phyloP scores from a whole-genome alignment of 2,888 invertebrate genomes.

The Archips crataeganus region DNA sequence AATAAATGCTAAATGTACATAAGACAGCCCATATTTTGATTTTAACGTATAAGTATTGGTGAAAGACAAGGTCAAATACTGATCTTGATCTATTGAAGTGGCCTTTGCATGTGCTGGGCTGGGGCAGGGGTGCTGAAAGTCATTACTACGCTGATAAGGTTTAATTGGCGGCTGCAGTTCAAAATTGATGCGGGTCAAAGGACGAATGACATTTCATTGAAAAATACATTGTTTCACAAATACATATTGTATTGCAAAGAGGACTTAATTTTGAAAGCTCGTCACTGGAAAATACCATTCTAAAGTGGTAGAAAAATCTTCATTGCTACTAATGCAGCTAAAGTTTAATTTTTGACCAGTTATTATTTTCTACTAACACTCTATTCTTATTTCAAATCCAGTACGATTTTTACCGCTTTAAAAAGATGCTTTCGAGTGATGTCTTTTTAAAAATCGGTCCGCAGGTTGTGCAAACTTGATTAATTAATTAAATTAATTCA shows the following conservation, averaged over 20 bases:
- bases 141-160: constrained; percentile 28
- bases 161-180: constrained; percentile 37
- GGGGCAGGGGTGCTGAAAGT: constrained; percentile 17
- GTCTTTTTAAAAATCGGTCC: no score
- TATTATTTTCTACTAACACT: no score
- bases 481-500: no score
- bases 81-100: constrained; percentile 9
- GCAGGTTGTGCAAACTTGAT: no score
- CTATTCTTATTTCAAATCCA: no score
- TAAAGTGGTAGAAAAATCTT: no score
- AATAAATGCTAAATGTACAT: background rate
- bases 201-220: constrained; percentile 40
- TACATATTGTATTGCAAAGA: constrained; percentile 6
- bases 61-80: constrained; percentile 14
- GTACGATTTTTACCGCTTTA: no score
- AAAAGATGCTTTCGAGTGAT: no score
- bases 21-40: background rate
- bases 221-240: constrained; percentile 36
- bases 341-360: no score
- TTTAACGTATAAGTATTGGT: background rate
- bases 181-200: constrained; percentile 55
- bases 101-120: constrained; percentile 16
- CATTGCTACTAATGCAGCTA: no score
- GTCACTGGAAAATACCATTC: no score
- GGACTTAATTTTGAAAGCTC: no score